Percentiles rank a stretch among this genome's conserved stretches.
These are phyloP conservation scores for Muschampia plurimacula DNA, from an alignment of 2,888 invertebrate genomes.

Conservation along the genomic window DNA sequence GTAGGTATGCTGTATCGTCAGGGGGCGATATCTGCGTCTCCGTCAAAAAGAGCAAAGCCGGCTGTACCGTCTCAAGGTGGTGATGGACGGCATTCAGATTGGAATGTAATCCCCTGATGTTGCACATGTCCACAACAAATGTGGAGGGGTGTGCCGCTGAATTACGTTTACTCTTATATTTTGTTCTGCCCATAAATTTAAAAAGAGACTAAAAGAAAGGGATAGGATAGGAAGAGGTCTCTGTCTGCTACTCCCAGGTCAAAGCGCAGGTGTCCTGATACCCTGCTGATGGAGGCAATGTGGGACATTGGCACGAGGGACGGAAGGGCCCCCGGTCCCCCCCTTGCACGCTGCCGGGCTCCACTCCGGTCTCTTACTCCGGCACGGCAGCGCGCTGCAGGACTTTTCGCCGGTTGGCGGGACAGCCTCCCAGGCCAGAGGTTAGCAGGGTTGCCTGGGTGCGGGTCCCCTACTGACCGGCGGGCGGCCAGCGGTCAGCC, in stretches of 20 bases:
- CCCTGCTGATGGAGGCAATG: background rate
- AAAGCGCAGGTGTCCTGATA: background rate
- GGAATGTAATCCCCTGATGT: background rate
- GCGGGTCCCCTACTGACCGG: constrained; percentile 9
- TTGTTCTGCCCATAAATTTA: background rate
- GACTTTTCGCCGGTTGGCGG: constrained; percentile 14
- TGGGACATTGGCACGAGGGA: background rate
- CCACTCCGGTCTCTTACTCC: constrained; percentile 18
- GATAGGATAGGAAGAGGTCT: background rate
- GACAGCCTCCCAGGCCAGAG: background rate
- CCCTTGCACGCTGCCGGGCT: background rate
- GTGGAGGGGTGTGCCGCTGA: constrained; percentile 1
- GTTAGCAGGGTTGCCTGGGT: constrained; percentile 6
- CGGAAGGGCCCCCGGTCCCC: constrained; percentile 16
- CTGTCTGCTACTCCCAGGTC: background rate
- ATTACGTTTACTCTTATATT: background rate
- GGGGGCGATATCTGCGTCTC: too few relatives aligned
- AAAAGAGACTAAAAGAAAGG: background rate
- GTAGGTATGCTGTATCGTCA: too few relatives aligned
- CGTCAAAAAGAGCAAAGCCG: too few relatives aligned
- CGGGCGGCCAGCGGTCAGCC: constrained; percentile 6
- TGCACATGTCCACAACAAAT: background rate
- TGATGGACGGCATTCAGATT: too few relatives aligned
- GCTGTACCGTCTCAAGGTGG: too few relatives aligned
- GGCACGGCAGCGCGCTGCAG: background rate